phyloP scores from a whole-genome alignment of 2,113 vertebrate species.

The Gymnarchus niloticus region DNA sequence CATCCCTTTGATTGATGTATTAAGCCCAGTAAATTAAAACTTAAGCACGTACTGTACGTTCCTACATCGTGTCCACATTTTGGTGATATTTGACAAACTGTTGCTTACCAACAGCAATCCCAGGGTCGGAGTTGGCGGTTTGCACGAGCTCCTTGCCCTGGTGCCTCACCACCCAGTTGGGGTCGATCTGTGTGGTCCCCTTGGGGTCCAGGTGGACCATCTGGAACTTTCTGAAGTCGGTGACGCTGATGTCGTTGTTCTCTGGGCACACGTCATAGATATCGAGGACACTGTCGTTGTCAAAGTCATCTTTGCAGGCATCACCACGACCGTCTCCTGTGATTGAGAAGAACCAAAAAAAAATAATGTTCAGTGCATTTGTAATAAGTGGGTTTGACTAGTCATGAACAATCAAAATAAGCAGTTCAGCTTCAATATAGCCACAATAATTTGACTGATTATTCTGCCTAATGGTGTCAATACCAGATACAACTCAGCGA shows the following conservation, averaged over 20 bases:
- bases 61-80: neutral
- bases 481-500: neutral
- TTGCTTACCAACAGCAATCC: conserved; percentile 89
- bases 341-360: neutral
- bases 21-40: neutral
- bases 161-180: conserved; percentile 96
- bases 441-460: neutral
- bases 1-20: too few species aligned
- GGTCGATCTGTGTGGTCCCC: conserved; percentile 95
- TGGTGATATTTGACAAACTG: neutral
- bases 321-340: conserved; percentile 91
- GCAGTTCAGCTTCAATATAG: neutral
- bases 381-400: neutral
- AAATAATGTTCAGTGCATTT: neutral
- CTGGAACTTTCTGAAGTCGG: conserved; percentile 97
- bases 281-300: conserved; percentile 89
- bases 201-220: conserved; percentile 97
- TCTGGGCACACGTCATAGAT: conserved; percentile 91
- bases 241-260: conserved; percentile 85
- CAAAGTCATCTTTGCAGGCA: conserved; percentile 93
- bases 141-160: conserved; percentile 96
- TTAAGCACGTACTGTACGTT: neutral
- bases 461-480: neutral
- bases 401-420: neutral
- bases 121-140: conserved; percentile 95